Base-by-base conservation (phyloP, 2,888 invertebrate genomes). In the Geotrupes spiniger region DNA sequence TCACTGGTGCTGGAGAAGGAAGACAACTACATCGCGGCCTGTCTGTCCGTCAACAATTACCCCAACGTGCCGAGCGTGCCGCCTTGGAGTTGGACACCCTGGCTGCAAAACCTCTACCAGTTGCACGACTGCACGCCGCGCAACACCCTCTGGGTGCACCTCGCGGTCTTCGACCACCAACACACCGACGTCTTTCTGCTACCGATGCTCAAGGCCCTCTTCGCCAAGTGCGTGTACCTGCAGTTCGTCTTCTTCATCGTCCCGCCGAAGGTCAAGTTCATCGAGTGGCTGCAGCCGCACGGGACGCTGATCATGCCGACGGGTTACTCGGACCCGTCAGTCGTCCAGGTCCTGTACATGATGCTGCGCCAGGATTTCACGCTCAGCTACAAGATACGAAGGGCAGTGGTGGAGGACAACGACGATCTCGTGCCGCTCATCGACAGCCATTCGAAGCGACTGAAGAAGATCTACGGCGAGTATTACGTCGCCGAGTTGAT, bases 331-430 rank as follows among this genome's bases (percentile, higher is more conserved):
- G 56, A 64, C 25, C 53, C 51, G 6, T 37, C 49, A 9, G 53
- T 46, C 9, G 52, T 66, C 5, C 74, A 75, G 46, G 68, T 65
- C 0, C 37, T 76, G 1, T 72, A 68, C 48, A 46, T 71, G 10
- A 60, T 68, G 27, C 54, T 63, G 4, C 65, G 70, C 3, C 57
- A 68, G 26, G 51, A 64, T 37, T 69, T 68, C 48, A 56, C 67
- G 21, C 54, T 57, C 2, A 60, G 59, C 15, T 72, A 73, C 50
- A 78, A 72, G 59, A 76, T 81, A 45, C 70, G 82, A n/a, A 68
- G 74, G 28, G 82, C 82, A 42, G 87, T 88, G 1, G 83, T 86
- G 56, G 86, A 86, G 72, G 88, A 88, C 57, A 85, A 88, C 61
- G 87, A 88, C 58, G 86, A 87, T 53, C 72, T 88, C 42, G 75